Evolutionary conservation across 2,888 invertebrate genomes (phyloP), one percentile per base, ranked within the genome.

Genomic region (Ormyrus labotus): DNA sequence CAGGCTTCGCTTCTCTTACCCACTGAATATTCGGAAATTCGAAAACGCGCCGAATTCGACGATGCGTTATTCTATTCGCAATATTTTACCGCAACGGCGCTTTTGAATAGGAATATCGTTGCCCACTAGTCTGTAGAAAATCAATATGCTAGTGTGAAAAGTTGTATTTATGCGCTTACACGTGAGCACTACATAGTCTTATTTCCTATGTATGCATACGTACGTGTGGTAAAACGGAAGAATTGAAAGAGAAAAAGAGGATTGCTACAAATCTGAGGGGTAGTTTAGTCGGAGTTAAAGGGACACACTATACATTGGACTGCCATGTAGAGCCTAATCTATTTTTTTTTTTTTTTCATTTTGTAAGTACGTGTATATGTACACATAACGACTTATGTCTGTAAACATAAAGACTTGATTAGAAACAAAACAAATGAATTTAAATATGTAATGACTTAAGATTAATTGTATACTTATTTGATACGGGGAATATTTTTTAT

Each of bases 121-220:
- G 13, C 19, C 19, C 19, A 19, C 51, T 34, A n/a, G 61, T 11
- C 6, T 19, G 51, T 6, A 67, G 72, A 86, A 87, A 88, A 88
- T 88, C 87, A 87, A 88, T 88, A 88, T 83, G 68, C 65, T 81
- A 78, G 82, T 81, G 83, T 85, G 84, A 86, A 86, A 87, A 87
- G 84, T 84, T 81, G 80, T 81, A 84, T 73, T 82, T 81, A 77
- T 57, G 78, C 72, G 68, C 70, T 57, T 53, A 53, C 47, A 65
- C n/a, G n/a, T 10, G 0, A 5, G 9, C 9, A 11, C 58, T 68
- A 65, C 67, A 72, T 64, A 47, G 45, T 50, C 13, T 60, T 45
- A 19, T 57, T 57, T 70, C 3, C 10, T 7, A 50, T 11, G 10
- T 57, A n/a, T 65, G 48, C 48, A 57, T 11, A 47, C 57, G 19